Conservation (phyloP, 2,888 invertebrate genomes). For the Sminthurinus aureus region DNA sequence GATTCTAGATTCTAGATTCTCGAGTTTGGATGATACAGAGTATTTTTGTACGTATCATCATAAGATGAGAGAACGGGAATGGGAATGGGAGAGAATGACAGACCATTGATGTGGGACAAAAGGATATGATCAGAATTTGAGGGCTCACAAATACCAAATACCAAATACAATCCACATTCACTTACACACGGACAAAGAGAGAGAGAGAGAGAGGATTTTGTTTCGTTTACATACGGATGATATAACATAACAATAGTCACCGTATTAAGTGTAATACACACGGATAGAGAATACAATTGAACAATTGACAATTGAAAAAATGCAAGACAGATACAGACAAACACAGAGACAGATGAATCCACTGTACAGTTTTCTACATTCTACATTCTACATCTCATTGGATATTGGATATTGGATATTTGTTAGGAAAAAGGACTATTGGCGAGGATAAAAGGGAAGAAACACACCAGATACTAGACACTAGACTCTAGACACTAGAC, state of each 20-base stretch:
- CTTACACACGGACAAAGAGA: too few species aligned
- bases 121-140: background rate
- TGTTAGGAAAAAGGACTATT: constrained; percentile 5
- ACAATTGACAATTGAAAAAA: background rate
- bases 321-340: background rate
- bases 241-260: constrained; percentile 22
- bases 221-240: background rate
- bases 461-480: too few species aligned
- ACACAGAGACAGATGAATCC: constrained; percentile 21
- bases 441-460: constrained; percentile 7
- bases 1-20: too few species aligned
- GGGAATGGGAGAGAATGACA: too few species aligned
- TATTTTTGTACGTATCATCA: background rate
- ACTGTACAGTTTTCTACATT: background rate
- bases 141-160: too few species aligned
- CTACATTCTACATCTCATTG: too few species aligned
- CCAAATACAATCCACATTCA: too few species aligned
- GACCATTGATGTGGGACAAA: background rate
- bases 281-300: background rate
- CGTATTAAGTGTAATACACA: constrained; percentile 14
- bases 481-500: background rate
- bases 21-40: background rate
- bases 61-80: background rate
- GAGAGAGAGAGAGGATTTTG: background rate
- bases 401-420: too few species aligned